These are phyloP conservation scores for Thomomys bottae DNA, from an alignment of 2,113 vertebrate genomes.

Conservation along the genomic window DNA sequence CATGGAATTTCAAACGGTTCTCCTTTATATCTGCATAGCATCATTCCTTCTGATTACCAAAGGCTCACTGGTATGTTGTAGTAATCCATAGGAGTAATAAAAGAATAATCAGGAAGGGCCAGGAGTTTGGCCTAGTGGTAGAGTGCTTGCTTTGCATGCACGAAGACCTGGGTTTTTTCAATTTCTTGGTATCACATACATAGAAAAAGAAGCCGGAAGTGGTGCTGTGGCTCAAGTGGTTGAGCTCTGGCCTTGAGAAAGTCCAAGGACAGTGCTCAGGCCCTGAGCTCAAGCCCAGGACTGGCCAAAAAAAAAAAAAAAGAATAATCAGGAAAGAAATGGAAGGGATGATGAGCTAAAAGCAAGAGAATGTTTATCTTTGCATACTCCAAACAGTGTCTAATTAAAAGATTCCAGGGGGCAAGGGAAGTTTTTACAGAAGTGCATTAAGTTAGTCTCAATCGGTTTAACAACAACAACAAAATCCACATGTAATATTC, in stretches of 20 bases:
- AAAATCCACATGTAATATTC: conserved; percentile 33
- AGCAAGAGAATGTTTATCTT: conserved; percentile 26
- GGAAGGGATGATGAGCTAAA: conserved; percentile 5
- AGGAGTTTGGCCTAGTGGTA: too few species aligned
- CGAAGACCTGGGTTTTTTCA: too few species aligned
- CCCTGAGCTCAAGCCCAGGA: too few species aligned
- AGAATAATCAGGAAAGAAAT: conserved; percentile 43
- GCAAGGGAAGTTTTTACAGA: conserved; percentile 40
- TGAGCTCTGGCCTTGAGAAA: too few species aligned
- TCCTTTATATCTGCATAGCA: neutral
- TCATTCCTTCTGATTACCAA: neutral
- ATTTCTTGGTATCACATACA: too few species aligned
- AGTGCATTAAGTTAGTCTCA: conserved; percentile 52
- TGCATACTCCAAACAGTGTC: neutral
- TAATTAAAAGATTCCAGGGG: conserved; percentile 43
- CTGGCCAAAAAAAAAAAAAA: too few species aligned
- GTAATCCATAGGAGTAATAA: neutral
- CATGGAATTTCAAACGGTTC: neutral
- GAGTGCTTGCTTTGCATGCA: too few species aligned
- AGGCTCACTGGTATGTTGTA: neutral
- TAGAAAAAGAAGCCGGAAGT: too few species aligned
- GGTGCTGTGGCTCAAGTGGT: too few species aligned
- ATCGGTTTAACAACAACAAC: conserved; percentile 34
- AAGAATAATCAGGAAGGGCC: conserved; percentile 49
- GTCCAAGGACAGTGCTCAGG: too few species aligned